Base-by-base conservation (phyloP, 2,797 vertebrate genomes). In the Typhlichthys subterraneus region DNA sequence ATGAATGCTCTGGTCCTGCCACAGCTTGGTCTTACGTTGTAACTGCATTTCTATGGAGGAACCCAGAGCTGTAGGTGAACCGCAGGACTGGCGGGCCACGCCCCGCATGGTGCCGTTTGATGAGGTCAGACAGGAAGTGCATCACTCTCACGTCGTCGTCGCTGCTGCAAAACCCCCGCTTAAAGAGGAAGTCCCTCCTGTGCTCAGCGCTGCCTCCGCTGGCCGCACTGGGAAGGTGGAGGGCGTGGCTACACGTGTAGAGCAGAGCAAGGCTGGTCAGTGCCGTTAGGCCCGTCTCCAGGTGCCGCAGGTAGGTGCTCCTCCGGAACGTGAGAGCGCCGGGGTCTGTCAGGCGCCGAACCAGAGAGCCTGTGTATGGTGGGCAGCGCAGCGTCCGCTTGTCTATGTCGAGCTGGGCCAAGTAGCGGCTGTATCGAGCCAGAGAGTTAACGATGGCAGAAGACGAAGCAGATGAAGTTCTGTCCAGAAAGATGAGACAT, bases 301-400 rank as follows among this genome's bases (percentile, higher is more conserved):
- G 90, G 1, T 98, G 95, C 91, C 94, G 91, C 77, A 93, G 94
- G 88, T 96, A 99, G 64, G 96, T 96, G 90, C 89, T 87, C 49
- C 97, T 97, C 0, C 92, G 90, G 63, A 92, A 91, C 87, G 96
- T 94, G 76, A 93, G 87, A 0, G 90, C 93, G 79, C 92, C 91
- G 61, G 95, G 94, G 59, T 95, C 89, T 0, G 94, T 94, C 83
- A 99, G 87, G 5, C 87, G 77, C 46, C 91, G 46, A 61, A 97
- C 70, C 23, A 98, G 68, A 0, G 81, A 79, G 46, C 97, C 97
- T 4, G 91, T 90, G 88, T 99, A 99, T 0, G 93, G 80, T 0
- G 96, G 96, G 19, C 93, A 93, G 68, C 90, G 92, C 15, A 98
- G 91, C 0, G 95, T 97, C 86, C 92, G 95, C 74, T 93, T 94